Base-by-base conservation (phyloP, 1,140 invertebrate genomes). In the Drosophila kurseongensis region DNA sequence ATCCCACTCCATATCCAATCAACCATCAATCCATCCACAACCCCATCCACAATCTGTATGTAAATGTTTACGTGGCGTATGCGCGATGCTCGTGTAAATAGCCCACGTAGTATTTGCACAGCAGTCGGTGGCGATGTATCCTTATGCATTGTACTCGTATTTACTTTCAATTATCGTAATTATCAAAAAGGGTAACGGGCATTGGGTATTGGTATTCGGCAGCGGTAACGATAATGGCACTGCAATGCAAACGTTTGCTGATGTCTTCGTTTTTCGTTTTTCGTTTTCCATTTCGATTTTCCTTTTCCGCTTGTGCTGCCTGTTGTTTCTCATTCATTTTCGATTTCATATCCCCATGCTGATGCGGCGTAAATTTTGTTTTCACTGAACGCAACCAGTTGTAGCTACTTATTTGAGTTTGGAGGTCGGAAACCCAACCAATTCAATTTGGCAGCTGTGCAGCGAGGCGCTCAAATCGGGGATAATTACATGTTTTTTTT, bases 161-260 rank as follows among this genome's bases (percentile, higher is more conserved):
- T 88, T 88, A 86, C 83, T 88, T 88, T 88, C 85, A 88, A 88
- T 88, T 88, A 88, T 83, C 84, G 83, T 86, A 88, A 88, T 88
- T 88, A 88, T 88, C 80, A 66, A 88, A 88, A 88, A 83, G 83
- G 84, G 76, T 88, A 82, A 65, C 59, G 16, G 50, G 18, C 14
- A 58, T 18, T 10, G 29, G 48, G 29, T n/a, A 27, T 32, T 56
- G 32, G 60, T 32, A 16, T 55, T 40, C 60, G 29, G 38, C 18
- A 18, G 38, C 36, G 55, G 56, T 16, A 67, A 60, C 62, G 61
- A 55, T 76, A 71, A 77, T 77, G 73, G 71, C 83, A 79, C 75
- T 68, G 83, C 75, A 82, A 60, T 50, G 83, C 72, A 79, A 86
- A 88, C 84, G 85, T 89, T 88, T 88, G 80, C 83, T 83, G 84